Percentiles rank a stretch among this genome's conserved stretches.
These are phyloP conservation scores for Phymanthus crucifer DNA, from an alignment of 92 coral and sea anemone species.

Conservation along the genomic window DNA sequence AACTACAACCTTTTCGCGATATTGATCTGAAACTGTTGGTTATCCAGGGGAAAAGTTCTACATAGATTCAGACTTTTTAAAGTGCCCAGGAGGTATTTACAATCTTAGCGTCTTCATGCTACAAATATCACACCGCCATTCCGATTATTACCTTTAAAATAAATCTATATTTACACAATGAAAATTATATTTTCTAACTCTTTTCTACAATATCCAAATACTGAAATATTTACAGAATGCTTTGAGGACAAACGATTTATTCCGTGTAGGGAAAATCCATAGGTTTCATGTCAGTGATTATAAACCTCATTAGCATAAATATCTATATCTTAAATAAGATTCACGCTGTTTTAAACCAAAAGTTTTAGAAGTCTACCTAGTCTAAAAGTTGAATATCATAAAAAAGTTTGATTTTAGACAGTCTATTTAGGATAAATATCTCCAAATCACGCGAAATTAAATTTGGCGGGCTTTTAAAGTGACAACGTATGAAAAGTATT, in stretches of 20 bases:
- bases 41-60: not conserved
- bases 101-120: not conserved
- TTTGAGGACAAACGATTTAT: not conserved
- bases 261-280: constrained; percentile 5
- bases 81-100: not conserved
- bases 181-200: constrained; percentile 1
- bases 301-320: not conserved
- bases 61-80: not conserved
- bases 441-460: not conserved
- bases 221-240: not conserved
- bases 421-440: not conserved
- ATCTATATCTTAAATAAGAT: not conserved
- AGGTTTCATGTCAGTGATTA: not conserved
- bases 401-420: not conserved
- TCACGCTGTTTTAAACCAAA: constrained; percentile 3
- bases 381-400: not conserved
- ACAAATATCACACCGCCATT: not conserved
- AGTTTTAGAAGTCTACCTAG: constrained; percentile 1
- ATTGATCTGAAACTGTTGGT: not conserved
- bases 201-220: not conserved
- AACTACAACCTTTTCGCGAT: not conserved
- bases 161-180: not conserved
- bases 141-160: not conserved
- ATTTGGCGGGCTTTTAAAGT: constrained; percentile 28
- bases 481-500: constrained; percentile 6